Conservation (phyloP, 1,140 invertebrate species). For the Trachelipus rathkii region DNA sequence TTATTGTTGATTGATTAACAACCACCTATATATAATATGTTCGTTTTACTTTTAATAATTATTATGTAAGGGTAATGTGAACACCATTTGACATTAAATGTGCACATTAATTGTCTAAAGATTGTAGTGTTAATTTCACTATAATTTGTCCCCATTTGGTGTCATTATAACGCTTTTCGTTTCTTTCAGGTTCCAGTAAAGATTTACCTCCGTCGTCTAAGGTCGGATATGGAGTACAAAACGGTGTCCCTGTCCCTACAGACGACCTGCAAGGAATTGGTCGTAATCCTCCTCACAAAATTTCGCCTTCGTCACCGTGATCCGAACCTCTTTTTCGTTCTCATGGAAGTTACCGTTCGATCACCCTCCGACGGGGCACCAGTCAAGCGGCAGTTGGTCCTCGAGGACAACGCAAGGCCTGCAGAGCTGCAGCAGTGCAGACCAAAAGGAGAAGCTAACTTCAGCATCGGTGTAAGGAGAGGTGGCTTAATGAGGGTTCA, state of each 20-base stretch:
- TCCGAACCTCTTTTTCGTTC: slow-evolving; percentile 82
- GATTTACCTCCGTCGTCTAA: slow-evolving; percentile 58
- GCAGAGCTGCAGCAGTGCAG: slow-evolving; percentile 85
- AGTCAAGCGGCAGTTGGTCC: slow-evolving; percentile 40
- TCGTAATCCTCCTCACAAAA: slow-evolving; percentile 74
- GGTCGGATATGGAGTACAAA: slow-evolving; percentile 89
- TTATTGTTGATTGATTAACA: too few relatives aligned
- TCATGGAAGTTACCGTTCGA: slow-evolving; percentile 72
- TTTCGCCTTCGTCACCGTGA: slow-evolving; percentile 87
- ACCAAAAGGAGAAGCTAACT: slow-evolving; percentile 84
- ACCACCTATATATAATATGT: too few relatives aligned
- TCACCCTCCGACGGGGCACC: slow-evolving; percentile 28
- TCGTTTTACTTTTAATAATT: too few relatives aligned
- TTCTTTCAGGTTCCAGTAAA: slow-evolving; percentile 34
- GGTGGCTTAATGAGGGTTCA: slow-evolving; percentile 85
- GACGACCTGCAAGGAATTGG: slow-evolving; percentile 79
- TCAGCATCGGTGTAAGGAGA: slow-evolving; percentile 75
- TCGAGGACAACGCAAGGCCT: slow-evolving; percentile 82
- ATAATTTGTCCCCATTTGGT: too few relatives aligned
- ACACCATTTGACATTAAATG: too few relatives aligned
- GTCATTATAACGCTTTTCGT: slow-evolving; percentile 4
- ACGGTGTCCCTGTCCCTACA: slow-evolving; percentile 79
- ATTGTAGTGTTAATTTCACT: too few relatives aligned
- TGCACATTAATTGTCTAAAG: too few relatives aligned
- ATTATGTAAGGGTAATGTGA: too few relatives aligned